These are phyloP conservation scores for Gnatocerus cornutus DNA, from an alignment of 2,888 invertebrate species.

Conservation along the genomic window DNA sequence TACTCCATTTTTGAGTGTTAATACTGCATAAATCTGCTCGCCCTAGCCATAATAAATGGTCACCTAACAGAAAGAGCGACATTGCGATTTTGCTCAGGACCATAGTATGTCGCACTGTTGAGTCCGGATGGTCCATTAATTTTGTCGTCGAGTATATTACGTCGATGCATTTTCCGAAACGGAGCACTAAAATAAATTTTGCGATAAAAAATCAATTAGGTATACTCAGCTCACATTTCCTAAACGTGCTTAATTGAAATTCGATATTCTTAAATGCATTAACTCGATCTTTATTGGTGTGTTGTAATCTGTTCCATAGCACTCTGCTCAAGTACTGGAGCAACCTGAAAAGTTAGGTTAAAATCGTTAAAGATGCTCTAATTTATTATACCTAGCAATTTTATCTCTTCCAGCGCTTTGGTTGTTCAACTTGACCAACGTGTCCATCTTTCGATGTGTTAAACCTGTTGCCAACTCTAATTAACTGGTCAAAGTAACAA, in stretches of 20 bases:
- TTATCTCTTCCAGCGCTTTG: constrained; percentile 73
- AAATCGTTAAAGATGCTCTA: constrained; percentile 17
- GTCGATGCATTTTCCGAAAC: constrained; percentile 90
- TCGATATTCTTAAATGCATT: constrained; percentile 87
- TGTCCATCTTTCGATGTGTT: constrained; percentile 67
- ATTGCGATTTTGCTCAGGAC: constrained; percentile 87
- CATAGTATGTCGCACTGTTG: constrained; percentile 80
- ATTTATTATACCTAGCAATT: constrained; percentile 68
- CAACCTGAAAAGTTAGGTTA: constrained; percentile 73
- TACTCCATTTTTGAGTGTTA: constrained; percentile 84
- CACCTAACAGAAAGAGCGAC: constrained; percentile 86
- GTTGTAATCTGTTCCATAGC: constrained; percentile 85
- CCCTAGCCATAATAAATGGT: constrained; percentile 91
- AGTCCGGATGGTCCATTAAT: constrained; percentile 82
- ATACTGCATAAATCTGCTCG: constrained; percentile 80
- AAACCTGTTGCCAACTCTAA: constrained; percentile 14
- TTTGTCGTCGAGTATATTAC: constrained; percentile 83
- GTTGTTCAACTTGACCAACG: constrained; percentile 70
- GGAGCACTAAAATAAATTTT: constrained; percentile 79
- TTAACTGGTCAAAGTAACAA: constrained; percentile 44
- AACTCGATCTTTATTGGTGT: constrained; percentile 77
- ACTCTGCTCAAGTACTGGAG: constrained; percentile 88
- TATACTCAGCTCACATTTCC: constrained; percentile 80
- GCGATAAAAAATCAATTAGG: constrained; percentile 5
- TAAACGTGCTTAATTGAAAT: constrained; percentile 86